Evolutionary conservation across 2,888 invertebrate species (phyloP).

Genomic region (Athalia circularis): DNA sequence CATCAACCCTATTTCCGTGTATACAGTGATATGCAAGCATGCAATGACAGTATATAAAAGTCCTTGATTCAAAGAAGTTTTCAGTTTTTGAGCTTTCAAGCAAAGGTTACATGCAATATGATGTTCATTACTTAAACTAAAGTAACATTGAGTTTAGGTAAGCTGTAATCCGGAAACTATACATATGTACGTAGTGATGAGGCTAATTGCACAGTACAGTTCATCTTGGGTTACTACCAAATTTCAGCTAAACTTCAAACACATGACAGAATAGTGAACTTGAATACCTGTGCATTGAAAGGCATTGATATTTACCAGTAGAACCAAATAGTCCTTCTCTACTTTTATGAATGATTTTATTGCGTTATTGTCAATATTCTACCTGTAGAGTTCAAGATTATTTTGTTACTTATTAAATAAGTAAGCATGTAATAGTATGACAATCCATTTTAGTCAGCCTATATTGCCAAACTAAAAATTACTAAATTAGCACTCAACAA

Average conservation of each 20-base stretch:
- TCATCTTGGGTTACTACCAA: background rate
- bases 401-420: constrained; percentile 5
- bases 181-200: background rate
- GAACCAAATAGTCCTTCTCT: constrained; percentile 1
- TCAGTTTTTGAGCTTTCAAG: background rate
- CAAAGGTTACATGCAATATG: background rate
- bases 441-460: background rate
- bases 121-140: constrained; percentile 1
- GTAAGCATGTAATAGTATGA: constrained; percentile 9
- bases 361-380: background rate
- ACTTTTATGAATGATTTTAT: background rate
- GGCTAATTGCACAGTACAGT: background rate
- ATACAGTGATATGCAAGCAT: background rate
- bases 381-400: too few relatives aligned
- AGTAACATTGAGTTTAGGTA: background rate
- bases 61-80: too few relatives aligned
- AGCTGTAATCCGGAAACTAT: background rate
- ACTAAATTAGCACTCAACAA: constrained; percentile 3
- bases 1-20: background rate
- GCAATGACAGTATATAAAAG: background rate
- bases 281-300: background rate
- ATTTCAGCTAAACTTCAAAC: background rate
- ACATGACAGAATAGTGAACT: background rate
- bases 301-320: background rate
- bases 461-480: background rate